Evolutionary conservation across 2,797 vertebrate genomes (phyloP), one percentile per base, ranked within the genome.

Genomic region (Coendou prehensilis): DNA sequence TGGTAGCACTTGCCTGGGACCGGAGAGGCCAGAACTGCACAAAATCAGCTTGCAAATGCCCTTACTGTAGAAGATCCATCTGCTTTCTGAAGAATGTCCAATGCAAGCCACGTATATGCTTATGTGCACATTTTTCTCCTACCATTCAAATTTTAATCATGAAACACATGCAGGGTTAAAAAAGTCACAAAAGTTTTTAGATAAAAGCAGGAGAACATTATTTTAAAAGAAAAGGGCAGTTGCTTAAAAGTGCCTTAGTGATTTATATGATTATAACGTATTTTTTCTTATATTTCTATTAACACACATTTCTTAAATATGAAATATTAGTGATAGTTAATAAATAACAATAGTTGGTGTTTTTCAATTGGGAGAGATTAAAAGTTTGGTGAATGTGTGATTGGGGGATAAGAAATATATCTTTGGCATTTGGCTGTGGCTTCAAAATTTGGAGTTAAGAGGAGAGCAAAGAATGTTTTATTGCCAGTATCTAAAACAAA

Each of bases 401-500:
- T 57, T 75, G 10, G 28, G 52, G 59, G 23, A 41, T 10, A 7
- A 30, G 0, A 90, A 41, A 8, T 97, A 71, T 92, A 64, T 96
- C 45, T 73, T 95, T 47, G 75, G 76, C 93, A 94, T 81, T 56
- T 93, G 97, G 97, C 94, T 97, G 93, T 96, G 95, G 76, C 91
- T 98, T 89, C 94, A 93, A 95, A 96, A 85, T 97, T 90, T 78
- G 96, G 94, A 96, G 93, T 93, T 89, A 96, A 96, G 67, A 91
- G 96, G 79, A 89, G 97, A 98, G 94, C 97, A 98, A 98, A n/a
- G 78, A 93, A 61, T 97, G 95, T 95, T 99, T 99, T 98, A 98
- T 0, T 95, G 91, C 97, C 30, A 95, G 89, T 91, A 98, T 97
- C 98, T 98, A 98, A 98, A 98, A 98, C 97, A 98, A 98, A 98